Evolutionary conservation across 2,113 vertebrate species (phyloP).

Genomic region (Proterorhinus semilunaris): DNA sequence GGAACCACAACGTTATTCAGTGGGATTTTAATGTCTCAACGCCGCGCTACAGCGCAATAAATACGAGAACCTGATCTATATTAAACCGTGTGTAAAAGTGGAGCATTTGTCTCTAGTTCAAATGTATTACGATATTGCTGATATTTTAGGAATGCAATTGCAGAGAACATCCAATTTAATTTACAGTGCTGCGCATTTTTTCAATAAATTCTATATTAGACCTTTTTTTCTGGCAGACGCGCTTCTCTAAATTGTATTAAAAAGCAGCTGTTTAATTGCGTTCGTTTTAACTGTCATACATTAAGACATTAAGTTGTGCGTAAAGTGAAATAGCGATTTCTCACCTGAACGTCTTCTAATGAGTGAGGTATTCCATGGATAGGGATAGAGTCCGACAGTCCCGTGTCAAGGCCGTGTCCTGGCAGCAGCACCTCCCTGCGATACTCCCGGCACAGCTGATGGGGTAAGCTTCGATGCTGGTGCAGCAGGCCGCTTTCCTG

Average conservation of each 20-base stretch:
- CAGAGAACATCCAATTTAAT: not conserved
- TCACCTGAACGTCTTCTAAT: slow-evolving; percentile 98
- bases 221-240: not conserved
- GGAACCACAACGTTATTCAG: not conserved
- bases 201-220: not conserved
- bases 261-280: not conserved
- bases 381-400: slow-evolving; percentile 89
- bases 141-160: slow-evolving; percentile 6
- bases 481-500: slow-evolving; percentile 94
- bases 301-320: not conserved
- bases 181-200: not conserved
- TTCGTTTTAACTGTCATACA: not conserved
- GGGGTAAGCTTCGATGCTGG: slow-evolving; percentile 92
- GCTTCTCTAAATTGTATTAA: not conserved
- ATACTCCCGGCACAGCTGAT: slow-evolving; percentile 97
- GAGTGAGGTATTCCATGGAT: slow-evolving; percentile 97
- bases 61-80: not conserved
- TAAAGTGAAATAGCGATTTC: slow-evolving; percentile 4
- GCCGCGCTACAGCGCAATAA: not conserved
- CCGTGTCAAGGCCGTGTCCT: slow-evolving; percentile 91
- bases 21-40: not conserved
- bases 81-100: not conserved
- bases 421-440: slow-evolving; percentile 94
- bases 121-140: not conserved
- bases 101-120: not conserved